Percentiles rank a stretch among this genome's conserved stretches.
Conservation (phyloP, 2,113 vertebrate genomes). For the Phalacrocorax carbo region DNA sequence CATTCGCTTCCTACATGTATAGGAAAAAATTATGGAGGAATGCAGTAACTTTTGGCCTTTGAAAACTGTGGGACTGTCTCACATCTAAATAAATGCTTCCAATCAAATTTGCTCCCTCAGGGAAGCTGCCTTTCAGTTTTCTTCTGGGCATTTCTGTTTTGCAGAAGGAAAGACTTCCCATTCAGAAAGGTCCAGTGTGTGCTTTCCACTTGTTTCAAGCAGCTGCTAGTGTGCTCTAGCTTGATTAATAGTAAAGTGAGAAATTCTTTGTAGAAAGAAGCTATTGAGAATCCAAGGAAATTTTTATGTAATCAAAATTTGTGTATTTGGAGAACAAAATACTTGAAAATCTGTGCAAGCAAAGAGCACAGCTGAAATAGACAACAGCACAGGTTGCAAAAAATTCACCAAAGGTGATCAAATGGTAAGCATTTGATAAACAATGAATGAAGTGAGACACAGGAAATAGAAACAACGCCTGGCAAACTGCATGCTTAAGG, state of each 20-base stretch:
- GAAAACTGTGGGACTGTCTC: neutral
- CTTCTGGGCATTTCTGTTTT: neutral
- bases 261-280: neutral
- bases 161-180: neutral
- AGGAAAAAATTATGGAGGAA: neutral
- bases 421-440: conserved; percentile 18
- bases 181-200: neutral
- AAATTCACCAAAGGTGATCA: neutral
- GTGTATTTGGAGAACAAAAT: neutral
- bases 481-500: neutral
- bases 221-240: neutral
- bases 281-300: neutral
- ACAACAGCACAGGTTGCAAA: neutral
- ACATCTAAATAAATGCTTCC: neutral
- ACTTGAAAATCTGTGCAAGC: neutral
- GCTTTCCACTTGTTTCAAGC: neutral
- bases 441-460: conserved; percentile 14
- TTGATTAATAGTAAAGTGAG: neutral
- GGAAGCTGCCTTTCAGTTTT: neutral
- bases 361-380: neutral
- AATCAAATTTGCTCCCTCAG: neutral
- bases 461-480: conserved; percentile 14
- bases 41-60: neutral
- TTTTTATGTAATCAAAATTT: neutral
- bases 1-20: accelerated